Base-by-base conservation (phyloP, 1,140 invertebrate genomes). In the Thereuonema tuberculata region DNA sequence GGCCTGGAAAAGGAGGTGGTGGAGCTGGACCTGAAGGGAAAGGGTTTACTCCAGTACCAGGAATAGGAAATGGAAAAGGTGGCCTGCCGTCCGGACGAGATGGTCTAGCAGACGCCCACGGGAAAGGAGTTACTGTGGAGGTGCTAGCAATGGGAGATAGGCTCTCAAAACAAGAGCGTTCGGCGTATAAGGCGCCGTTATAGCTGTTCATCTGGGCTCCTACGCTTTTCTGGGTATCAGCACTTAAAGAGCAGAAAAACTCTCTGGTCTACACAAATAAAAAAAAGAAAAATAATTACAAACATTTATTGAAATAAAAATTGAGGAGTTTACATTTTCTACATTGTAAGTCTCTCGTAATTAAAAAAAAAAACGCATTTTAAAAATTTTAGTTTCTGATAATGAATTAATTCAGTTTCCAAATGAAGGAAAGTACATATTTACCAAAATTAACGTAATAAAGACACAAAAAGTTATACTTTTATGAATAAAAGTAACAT, bases 151-250 rank as follows among this genome's bases (percentile, higher is more conserved):
- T 53, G 24, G 17, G 5, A 14, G 53, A 25, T 26, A 25, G 23
- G 25, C 23, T 14, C 21, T 25, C 5, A 26, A 25, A 9, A 57
- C 29, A 46, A 37, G n/a, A 25, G 2, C 57, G 5, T 49, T 58
- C 57, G 5, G 26, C 57, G 23, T 58, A 58, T n/a, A 49, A n/a
- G 3, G 57, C 57, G 5, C 57, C 57, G 21, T 9, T 23, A n/a
- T 25, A 47, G 23, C 9, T 24, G 12, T 3, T 59, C 52, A 62
- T 37, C 56, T 62, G 62, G 23, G 59, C 31, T 20, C 58, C 57
- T 3, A 46, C 59, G 12, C 50, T 52, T n/a, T 25, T 25, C 56
- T 60, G 48, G 1, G 50, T 52, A 17, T 61, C 37, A 25, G 26
- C 31, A 58, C 49, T 50, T 17, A 26, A 43, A 58, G 21, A 62